Evolutionary conservation across 1,140 invertebrate species (phyloP).

Genomic region (Papilio glaucus): DNA sequence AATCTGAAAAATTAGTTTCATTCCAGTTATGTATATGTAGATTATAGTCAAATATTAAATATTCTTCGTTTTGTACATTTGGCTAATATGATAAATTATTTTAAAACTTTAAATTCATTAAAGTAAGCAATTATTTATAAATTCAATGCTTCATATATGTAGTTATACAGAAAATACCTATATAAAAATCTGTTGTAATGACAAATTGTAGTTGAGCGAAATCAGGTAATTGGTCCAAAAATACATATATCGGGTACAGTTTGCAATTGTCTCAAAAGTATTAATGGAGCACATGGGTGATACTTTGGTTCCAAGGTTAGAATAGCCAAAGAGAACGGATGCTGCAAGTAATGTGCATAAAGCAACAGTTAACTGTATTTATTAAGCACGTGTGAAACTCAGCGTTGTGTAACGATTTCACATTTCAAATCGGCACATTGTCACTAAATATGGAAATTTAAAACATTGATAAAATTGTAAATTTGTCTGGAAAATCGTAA

Average conservation of each 20-base stretch:
- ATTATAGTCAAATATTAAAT: too few relatives aligned
- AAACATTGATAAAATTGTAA: constrained; percentile 17
- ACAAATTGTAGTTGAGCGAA: background rate
- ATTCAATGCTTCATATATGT: too few relatives aligned
- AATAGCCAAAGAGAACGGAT: constrained; percentile 36
- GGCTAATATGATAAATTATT: too few relatives aligned
- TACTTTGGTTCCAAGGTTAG: constrained; percentile 62
- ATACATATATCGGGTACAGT: background rate
- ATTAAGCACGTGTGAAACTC: constrained; percentile 28
- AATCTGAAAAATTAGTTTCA: too few relatives aligned
- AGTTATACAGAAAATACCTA: too few relatives aligned
- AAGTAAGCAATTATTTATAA: too few relatives aligned
- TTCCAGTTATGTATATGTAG: too few relatives aligned
- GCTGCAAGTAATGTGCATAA: constrained; percentile 33
- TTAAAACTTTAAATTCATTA: too few relatives aligned
- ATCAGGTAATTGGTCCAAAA: background rate
- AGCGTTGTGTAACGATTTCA: constrained; percentile 13
- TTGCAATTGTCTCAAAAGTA: constrained; percentile 40
- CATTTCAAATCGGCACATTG: constrained; percentile 7
- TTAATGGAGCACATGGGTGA: constrained; percentile 59
- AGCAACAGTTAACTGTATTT: constrained; percentile 30
- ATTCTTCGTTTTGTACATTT: too few relatives aligned
- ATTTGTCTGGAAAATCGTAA: background rate
- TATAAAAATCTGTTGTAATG: background rate
- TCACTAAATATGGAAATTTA: constrained; percentile 13